Conservation (phyloP, 1,140 invertebrate species). For the Maconellicoccus hirsutus region DNA sequence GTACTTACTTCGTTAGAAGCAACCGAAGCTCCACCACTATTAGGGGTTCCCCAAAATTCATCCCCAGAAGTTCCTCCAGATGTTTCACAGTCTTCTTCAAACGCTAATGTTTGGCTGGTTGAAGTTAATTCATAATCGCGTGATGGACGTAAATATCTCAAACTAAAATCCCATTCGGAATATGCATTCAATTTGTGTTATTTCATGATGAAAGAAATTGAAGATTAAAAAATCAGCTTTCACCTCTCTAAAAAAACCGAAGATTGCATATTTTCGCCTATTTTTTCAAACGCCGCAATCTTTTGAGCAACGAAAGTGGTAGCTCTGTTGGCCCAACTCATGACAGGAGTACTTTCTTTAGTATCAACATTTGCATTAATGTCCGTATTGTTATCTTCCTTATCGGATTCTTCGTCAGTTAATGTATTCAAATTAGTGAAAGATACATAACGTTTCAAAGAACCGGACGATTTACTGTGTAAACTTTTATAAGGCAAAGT, state of each 20-base stretch:
- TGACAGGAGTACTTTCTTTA: not conserved
- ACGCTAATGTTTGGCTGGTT: slow-evolving; percentile 14
- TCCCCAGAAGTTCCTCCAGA: slow-evolving; percentile 68
- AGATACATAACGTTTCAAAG: not conserved
- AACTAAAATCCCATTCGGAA: too few relatives aligned
- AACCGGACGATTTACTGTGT: not conserved
- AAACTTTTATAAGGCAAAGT: slow-evolving; percentile 14
- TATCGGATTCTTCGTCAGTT: not conserved
- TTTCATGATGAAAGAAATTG: not conserved
- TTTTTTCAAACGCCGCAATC: slow-evolving; percentile 54
- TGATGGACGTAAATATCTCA: not conserved
- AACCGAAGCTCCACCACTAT: slow-evolving; percentile 46
- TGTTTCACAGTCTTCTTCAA: slow-evolving; percentile 48
- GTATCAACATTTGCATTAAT: not conserved
- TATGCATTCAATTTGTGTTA: too few relatives aligned
- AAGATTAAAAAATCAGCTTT: too few relatives aligned
- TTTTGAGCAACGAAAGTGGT: slow-evolving; percentile 67
- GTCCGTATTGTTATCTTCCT: not conserved
- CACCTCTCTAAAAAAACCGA: slow-evolving; percentile 1
- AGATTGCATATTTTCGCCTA: slow-evolving; percentile 38
- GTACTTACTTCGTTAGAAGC: slow-evolving; percentile 22
- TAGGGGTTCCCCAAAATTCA: slow-evolving; percentile 74
- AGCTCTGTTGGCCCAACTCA: slow-evolving; percentile 56
- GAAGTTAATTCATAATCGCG: not conserved
- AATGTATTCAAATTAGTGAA: not conserved